These are phyloP conservation scores for Thelaira solivaga DNA, from an alignment of 2,888 invertebrate species.

Conservation along the genomic window DNA sequence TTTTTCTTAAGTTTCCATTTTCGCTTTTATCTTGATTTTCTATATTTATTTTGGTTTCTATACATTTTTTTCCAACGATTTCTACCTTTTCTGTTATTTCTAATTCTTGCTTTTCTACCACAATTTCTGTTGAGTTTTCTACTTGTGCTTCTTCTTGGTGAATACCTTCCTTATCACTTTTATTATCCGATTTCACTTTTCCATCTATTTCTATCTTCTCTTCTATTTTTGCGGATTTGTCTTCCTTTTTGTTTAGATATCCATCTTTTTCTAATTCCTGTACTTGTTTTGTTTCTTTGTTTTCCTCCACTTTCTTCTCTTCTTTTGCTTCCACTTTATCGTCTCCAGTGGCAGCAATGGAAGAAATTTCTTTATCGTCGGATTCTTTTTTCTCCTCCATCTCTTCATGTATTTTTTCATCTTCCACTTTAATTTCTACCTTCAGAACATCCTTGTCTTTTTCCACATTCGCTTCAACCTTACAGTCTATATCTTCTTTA, in stretches of 20 bases:
- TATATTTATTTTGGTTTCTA: conserved; percentile 14
- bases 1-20: conserved; percentile 28
- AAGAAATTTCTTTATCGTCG: conserved; percentile 5
- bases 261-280: not conserved
- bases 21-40: not conserved
- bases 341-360: not conserved
- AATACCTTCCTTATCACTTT: not conserved
- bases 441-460: not conserved
- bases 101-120: conserved; percentile 67
- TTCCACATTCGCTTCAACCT: conserved; percentile 14
- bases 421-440: conserved; percentile 6
- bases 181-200: not conserved
- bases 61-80: conserved; percentile 43
- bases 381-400: not conserved
- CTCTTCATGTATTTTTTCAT: conserved; percentile 20
- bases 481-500: conserved; percentile 1
- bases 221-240: conserved; percentile 7
- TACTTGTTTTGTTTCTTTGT: conserved; percentile 14
- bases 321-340: conserved; percentile 17
- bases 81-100: conserved; percentile 66
- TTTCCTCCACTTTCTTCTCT: conserved; percentile 11
- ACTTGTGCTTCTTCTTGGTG: conserved; percentile 65
- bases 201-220: conserved; percentile 34
- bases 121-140: conserved; percentile 18
- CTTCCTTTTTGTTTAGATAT: conserved; percentile 1